Conservation (phyloP, 2,888 invertebrate genomes). For the Cephus spinipes region DNA sequence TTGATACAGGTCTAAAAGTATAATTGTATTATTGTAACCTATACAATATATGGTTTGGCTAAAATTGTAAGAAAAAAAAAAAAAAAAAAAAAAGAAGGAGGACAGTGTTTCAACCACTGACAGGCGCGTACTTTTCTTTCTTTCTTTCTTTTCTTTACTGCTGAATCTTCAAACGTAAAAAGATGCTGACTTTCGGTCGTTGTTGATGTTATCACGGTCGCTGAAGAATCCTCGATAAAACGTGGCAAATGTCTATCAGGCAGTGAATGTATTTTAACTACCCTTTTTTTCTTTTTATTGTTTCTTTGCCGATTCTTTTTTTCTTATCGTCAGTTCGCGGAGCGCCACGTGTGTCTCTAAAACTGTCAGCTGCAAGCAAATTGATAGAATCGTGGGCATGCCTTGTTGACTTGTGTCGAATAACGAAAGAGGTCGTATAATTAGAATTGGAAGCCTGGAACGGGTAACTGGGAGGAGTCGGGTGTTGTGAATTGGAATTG, state of each 20-base stretch:
- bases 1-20: slow-evolving; percentile 33
- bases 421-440: slow-evolving; percentile 20
- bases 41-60: slow-evolving; percentile 30
- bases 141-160: background rate
- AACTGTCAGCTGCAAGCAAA: background rate
- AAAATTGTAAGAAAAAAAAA: slow-evolving; percentile 25
- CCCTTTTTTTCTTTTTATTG: background rate
- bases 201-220: background rate
- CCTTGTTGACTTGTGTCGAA: background rate
- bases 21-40: slow-evolving; percentile 31
- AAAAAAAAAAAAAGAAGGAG: slow-evolving; percentile 12
- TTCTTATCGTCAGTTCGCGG: background rate
- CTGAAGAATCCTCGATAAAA: background rate
- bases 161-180: slow-evolving; percentile 11
- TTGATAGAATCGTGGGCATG: background rate
- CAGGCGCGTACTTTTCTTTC: slow-evolving; percentile 12
- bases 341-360: background rate
- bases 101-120: slow-evolving; percentile 24
- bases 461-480: slow-evolving; percentile 70
- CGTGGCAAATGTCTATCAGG: background rate
- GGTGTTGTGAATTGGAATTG: slow-evolving; percentile 70
- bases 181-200: slow-evolving; percentile 11
- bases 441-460: slow-evolving; percentile 87
- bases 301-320: background rate
- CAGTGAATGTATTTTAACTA: background rate